Conservation (phyloP, 2,888 invertebrate genomes). For the Stratiomys singularior region DNA sequence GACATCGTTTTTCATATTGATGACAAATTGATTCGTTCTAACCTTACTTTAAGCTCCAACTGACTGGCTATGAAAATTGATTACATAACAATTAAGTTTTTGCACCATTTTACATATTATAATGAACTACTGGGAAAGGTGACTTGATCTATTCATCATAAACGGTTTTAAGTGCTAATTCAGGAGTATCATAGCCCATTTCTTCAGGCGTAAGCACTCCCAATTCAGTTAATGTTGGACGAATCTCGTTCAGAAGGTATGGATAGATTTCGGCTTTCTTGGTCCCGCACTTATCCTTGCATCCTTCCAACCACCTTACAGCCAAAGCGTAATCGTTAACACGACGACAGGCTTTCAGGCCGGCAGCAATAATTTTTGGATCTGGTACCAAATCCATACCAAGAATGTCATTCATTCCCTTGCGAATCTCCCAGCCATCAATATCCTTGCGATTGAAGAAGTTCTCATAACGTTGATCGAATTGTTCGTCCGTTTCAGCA, state of each 20-base stretch:
- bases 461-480: slow-evolving; percentile 83
- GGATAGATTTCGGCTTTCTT: slow-evolving; percentile 83
- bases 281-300: slow-evolving; percentile 87
- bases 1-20: slow-evolving; percentile 1
- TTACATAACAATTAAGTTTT: slow-evolving; percentile 42
- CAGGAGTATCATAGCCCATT: slow-evolving; percentile 96
- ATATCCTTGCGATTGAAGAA: slow-evolving; percentile 89
- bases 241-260: slow-evolving; percentile 88
- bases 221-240: slow-evolving; percentile 91
- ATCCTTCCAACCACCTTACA: slow-evolving; percentile 90
- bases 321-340: slow-evolving; percentile 95
- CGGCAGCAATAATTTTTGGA: slow-evolving; percentile 87
- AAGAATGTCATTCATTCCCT: slow-evolving; percentile 88
- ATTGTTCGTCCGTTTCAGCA: slow-evolving; percentile 84
- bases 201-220: slow-evolving; percentile 95
- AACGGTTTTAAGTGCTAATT: slow-evolving; percentile 83
- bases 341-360: slow-evolving; percentile 89
- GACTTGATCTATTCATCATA: slow-evolving; percentile 67
- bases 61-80: slow-evolving; percentile 30
- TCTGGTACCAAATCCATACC: slow-evolving; percentile 94
- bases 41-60: slow-evolving; percentile 40
- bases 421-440: slow-evolving; percentile 94
- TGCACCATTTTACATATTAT: slow-evolving; percentile 16
- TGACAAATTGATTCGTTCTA: slow-evolving; percentile 38
- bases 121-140: slow-evolving; percentile 31